Evolutionary conservation across 2,888 invertebrate species (phyloP).

Genomic region (Coremacera marginata): DNA sequence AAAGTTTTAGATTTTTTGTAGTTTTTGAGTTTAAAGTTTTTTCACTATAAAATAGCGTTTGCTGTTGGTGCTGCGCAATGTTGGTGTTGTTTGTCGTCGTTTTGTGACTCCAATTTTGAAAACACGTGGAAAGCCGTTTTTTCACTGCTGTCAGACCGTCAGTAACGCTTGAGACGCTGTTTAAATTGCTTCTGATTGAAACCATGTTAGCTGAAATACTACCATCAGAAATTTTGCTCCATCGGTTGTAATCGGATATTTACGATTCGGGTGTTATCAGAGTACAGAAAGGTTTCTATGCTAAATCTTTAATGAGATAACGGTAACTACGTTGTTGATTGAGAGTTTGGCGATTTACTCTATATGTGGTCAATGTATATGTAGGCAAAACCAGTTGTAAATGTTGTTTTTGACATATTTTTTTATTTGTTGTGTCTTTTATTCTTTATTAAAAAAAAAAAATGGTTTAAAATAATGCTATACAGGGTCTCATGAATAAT

Average conservation of each 20-base stretch:
- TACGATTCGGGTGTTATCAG: not conserved
- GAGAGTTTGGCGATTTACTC: not conserved
- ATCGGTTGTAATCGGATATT: not conserved
- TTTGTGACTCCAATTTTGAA: constrained; percentile 53
- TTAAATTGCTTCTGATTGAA: constrained; percentile 61
- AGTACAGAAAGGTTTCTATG: not conserved
- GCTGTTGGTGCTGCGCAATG: constrained; percentile 34
- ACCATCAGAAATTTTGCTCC: not conserved
- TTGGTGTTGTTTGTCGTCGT: constrained; percentile 22
- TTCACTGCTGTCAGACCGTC: constrained; percentile 54
- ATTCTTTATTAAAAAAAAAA: no score
- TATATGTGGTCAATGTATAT: not conserved
- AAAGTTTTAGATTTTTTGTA: constrained; percentile 32
- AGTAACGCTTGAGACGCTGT: constrained; percentile 61
- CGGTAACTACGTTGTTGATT: not conserved
- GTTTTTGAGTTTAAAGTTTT: constrained; percentile 39
- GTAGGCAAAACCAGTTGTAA: not conserved
- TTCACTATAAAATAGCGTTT: constrained; percentile 34
- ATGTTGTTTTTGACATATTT: no score
- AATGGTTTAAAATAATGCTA: no score
- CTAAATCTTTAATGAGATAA: not conserved
- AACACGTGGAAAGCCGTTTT: constrained; percentile 61
- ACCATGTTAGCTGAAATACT: constrained; percentile 48
- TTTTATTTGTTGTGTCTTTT: no score
- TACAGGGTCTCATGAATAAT: not conserved